Percentiles rank a stretch among this genome's conserved stretches.
Conservation (phyloP, 2,888 invertebrate genomes). For the Pogonocherus hispidulus region DNA sequence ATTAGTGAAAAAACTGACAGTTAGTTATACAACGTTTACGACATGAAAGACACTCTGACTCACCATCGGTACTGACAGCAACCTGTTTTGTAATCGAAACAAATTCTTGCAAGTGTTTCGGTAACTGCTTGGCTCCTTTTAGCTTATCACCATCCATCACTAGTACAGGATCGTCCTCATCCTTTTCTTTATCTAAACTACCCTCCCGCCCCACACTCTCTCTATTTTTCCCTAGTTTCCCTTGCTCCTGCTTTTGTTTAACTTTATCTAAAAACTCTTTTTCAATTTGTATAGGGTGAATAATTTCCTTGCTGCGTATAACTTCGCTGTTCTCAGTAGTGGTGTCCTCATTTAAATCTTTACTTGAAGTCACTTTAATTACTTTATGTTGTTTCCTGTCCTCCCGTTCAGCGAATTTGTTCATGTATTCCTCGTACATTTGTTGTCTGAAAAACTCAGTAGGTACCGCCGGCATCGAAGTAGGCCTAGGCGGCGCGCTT, state of each 20-base stretch:
- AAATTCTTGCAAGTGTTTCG: constrained; percentile 85
- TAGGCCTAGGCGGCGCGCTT: constrained; percentile 42
- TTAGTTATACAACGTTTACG: constrained; percentile 65
- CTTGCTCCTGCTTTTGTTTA: constrained; percentile 77
- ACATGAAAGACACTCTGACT: constrained; percentile 65
- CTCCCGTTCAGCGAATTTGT: constrained; percentile 83
- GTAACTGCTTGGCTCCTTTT: constrained; percentile 77
- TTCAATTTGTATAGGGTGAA: constrained; percentile 74
- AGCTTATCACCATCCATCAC: constrained; percentile 78
- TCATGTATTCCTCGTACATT: constrained; percentile 89
- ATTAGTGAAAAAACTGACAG: constrained; percentile 21
- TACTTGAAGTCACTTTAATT: constrained; percentile 79
- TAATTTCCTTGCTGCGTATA: constrained; percentile 57
- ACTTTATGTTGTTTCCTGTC: constrained; percentile 85
- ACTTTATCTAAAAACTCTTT: constrained; percentile 85
- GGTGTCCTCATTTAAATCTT: constrained; percentile 42
- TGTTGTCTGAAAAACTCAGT: constrained; percentile 82
- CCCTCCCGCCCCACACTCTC: constrained; percentile 52
- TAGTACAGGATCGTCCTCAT: constrained; percentile 65
- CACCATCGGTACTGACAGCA: constrained; percentile 67
- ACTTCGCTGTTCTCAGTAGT: constrained; percentile 36
- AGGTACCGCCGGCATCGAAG: constrained; percentile 69
- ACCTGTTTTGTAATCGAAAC: constrained; percentile 63
- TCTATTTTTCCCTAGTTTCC: constrained; percentile 51
- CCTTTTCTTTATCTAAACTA: constrained; percentile 35